Base-by-base conservation (phyloP, 2,797 vertebrate species). In the Anguilla obscura region DNA sequence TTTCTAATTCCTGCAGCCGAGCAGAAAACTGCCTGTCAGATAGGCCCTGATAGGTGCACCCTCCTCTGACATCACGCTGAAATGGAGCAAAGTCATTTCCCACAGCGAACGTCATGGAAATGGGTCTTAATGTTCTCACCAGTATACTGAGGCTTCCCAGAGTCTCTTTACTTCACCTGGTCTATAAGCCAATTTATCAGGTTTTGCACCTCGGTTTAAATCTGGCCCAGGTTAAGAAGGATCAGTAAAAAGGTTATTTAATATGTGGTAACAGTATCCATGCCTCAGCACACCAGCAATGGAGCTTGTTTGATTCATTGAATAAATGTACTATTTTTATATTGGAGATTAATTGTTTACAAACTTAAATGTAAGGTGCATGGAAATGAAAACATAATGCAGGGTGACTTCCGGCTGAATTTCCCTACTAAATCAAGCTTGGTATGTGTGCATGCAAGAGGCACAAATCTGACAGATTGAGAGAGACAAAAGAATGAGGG, bases 31-130 rank as follows among this genome's bases (percentile, higher is more conserved):
- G 88, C 88, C 85, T 66, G 88, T 88, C 87, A 89, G 66, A 84
- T 84, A 69, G 69, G 82, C 45, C 2, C 74, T 83, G 40, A 33
- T 16, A 52, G 85, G 18, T 66, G 63, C 91, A 86, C 88, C 87
- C 88, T 87, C 85, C 52, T 84, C 88, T 86, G 86, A 80, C 10
- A 0, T 86, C 80, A 87, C 54, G 86, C 63, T 82, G 87, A 92
- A 91, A n/a, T 54, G 60, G 92, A 90, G 88, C 93, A 93, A 94
- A 93, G 93, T 94, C 88, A 0, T 89, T 9, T 84, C 91, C 91
- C 4, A 45, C 86, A 86, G 92, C 30, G 71, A 89, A 87, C 7
- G 86, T 87, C 9, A 87, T 86, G 80, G 88, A 91, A 94, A 94
- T 89, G 90, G 74, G 90, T 86, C 92, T 85, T 89, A 88, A 79